Conservation (phyloP, 1,140 invertebrate species). For the Gryllus bimaculatus region DNA sequence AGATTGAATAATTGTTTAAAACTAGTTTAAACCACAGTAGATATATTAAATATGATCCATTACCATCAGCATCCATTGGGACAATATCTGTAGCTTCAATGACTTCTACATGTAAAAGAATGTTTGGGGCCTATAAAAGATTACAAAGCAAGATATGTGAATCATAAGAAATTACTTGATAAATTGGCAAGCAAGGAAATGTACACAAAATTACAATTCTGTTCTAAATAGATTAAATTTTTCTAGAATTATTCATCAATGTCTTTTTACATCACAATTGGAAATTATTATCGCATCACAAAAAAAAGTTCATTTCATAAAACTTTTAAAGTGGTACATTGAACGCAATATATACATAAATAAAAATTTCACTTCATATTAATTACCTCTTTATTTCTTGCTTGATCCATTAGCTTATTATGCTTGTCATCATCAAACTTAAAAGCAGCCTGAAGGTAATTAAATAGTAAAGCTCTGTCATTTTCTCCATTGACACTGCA, state of each 20-base stretch:
- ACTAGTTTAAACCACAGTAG: neutral
- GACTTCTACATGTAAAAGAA: slow-evolving; percentile 85
- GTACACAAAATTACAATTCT: too few relatives aligned
- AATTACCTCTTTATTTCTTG: too few relatives aligned
- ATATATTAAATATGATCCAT: slow-evolving; percentile 8
- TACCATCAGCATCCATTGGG: slow-evolving; percentile 91
- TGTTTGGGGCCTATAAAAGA: slow-evolving; percentile 65
- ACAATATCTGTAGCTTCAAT: slow-evolving; percentile 85
- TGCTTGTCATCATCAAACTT: slow-evolving; percentile 69
- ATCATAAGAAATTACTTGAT: too few relatives aligned
- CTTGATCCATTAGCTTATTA: slow-evolving; percentile 42
- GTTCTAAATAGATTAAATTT: too few relatives aligned
- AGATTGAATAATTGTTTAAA: neutral
- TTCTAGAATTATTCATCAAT: too few relatives aligned
- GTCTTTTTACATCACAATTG: too few relatives aligned
- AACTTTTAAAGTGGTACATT: too few relatives aligned
- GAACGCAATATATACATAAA: too few relatives aligned
- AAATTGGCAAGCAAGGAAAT: too few relatives aligned
- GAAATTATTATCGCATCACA: too few relatives aligned
- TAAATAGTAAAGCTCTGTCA: slow-evolving; percentile 58
- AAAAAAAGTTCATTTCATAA: too few relatives aligned
- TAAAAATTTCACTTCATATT: too few relatives aligned
- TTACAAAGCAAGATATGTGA: neutral
- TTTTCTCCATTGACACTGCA: slow-evolving; percentile 54
- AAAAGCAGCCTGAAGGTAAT: slow-evolving; percentile 81